These are phyloP conservation scores for Thysanoteuthis rhombus DNA, from an alignment of 2,888 invertebrate genomes.

Conservation along the genomic window DNA sequence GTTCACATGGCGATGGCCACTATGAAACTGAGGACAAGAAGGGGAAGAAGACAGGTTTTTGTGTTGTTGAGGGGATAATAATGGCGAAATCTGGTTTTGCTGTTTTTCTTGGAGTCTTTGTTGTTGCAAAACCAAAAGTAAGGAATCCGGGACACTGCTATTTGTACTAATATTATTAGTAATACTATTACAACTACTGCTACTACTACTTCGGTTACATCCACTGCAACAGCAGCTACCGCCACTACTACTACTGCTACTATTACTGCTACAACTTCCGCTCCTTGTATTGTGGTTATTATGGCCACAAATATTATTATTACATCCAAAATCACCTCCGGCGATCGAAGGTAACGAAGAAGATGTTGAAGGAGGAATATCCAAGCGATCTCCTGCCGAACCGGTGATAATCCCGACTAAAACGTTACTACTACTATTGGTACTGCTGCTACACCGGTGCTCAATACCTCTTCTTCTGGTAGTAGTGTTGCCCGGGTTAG, in stretches of 20 bases:
- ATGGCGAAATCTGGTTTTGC: neutral
- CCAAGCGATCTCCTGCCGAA: neutral
- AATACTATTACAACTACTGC: neutral
- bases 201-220: neutral
- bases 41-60: neutral
- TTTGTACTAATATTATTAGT: neutral
- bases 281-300: neutral
- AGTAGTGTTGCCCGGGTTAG: neutral
- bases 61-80: neutral
- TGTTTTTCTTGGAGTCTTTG: neutral
- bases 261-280: slow-evolving; percentile 25
- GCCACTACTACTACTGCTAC: slow-evolving; percentile 1
- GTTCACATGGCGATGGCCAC: neutral
- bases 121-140: too few relatives aligned
- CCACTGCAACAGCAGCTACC: neutral
- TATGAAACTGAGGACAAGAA: neutral
- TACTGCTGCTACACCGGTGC: neutral
- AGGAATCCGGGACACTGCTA: neutral
- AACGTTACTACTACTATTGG: neutral
- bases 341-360: neutral
- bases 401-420: neutral
- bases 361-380: neutral
- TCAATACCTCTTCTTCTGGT: neutral
- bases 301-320: neutral
- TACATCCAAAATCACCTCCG: neutral